Evolutionary conservation across 2,797 vertebrate species (phyloP).

Genomic region (Darevskia nairensis): DNA sequence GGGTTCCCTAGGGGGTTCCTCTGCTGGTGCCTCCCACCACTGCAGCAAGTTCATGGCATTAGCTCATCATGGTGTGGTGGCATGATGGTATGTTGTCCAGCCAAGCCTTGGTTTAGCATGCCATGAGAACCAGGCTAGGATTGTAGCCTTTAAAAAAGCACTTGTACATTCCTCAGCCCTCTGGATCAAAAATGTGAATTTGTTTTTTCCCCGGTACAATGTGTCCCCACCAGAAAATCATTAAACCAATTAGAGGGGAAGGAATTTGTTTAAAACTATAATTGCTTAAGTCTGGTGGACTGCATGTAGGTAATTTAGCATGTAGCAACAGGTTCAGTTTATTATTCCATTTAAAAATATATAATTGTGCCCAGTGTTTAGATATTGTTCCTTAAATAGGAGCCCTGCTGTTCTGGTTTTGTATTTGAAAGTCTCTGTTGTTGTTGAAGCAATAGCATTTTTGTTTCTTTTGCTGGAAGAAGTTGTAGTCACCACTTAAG

Average conservation of each 20-base stretch:
- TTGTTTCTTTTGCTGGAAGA: conserved; percentile 32
- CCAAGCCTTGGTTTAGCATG: not conserved
- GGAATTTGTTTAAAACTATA: conserved; percentile 36
- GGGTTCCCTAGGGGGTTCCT: no score
- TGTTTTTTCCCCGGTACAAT: conserved; percentile 19
- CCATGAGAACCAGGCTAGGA: not conserved
- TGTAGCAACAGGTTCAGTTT: conserved; percentile 38
- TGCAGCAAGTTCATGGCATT: not conserved
- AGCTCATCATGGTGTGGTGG: no score
- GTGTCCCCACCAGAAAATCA: conserved; percentile 37
- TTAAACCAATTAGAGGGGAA: conserved; percentile 55
- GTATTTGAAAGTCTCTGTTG: conserved; percentile 6
- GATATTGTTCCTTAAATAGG: conserved; percentile 34
- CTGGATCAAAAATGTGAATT: not conserved
- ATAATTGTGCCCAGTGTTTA: conserved; percentile 46
- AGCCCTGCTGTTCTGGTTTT: not conserved
- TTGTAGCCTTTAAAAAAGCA: not conserved
- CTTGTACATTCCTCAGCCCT: not conserved
- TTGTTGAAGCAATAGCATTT: conserved; percentile 39
- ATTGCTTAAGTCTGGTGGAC: conserved; percentile 48
- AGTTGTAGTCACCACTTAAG: conserved; percentile 21
- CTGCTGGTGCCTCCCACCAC: not conserved
- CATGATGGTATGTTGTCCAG: no score
- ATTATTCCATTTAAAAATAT: conserved; percentile 38
- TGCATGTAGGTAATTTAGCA: conserved; percentile 47